Evolutionary conservation across 2,888 invertebrate species (phyloP).

Genomic region (Tetanocera ferruginea): DNA sequence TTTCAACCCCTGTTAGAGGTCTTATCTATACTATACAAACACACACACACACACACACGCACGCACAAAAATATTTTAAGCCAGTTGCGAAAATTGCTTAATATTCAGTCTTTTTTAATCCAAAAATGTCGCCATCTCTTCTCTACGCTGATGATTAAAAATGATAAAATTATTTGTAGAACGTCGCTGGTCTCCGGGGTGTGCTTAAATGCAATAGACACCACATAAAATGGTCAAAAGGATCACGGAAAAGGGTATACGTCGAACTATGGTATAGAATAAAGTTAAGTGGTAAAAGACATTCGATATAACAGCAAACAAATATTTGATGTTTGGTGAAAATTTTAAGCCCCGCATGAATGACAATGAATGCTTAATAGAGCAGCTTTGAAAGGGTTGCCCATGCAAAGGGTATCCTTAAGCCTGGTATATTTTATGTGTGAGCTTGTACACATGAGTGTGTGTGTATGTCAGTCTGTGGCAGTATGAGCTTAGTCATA

Average conservation of each 20-base stretch:
- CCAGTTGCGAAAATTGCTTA: conserved; percentile 12
- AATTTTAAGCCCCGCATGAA: conserved; percentile 56
- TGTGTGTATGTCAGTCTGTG: background rate
- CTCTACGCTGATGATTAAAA: conserved; percentile 63
- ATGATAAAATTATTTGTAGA: conserved; percentile 67
- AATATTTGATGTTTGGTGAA: conserved; percentile 48
- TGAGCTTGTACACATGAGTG: background rate
- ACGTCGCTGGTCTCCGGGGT: conserved; percentile 56
- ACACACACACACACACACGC: background rate
- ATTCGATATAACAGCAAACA: background rate
- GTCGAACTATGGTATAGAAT: background rate
- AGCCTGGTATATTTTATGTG: too few relatives aligned
- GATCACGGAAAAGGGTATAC: conserved; percentile 48
- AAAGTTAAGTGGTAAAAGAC: background rate
- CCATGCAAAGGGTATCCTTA: too few relatives aligned
- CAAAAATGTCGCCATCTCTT: conserved; percentile 52
- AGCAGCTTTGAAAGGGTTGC: conserved; percentile 57
- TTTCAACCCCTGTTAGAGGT: background rate
- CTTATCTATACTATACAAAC: background rate
- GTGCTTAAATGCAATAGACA: conserved; percentile 69
- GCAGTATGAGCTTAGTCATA: background rate
- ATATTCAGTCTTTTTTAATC: conserved; percentile 57
- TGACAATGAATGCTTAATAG: conserved; percentile 63
- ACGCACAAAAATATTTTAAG: background rate
- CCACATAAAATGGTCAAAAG: conserved; percentile 69